Conservation (phyloP, 2,113 vertebrate genomes). For the Pelusios castaneus region DNA sequence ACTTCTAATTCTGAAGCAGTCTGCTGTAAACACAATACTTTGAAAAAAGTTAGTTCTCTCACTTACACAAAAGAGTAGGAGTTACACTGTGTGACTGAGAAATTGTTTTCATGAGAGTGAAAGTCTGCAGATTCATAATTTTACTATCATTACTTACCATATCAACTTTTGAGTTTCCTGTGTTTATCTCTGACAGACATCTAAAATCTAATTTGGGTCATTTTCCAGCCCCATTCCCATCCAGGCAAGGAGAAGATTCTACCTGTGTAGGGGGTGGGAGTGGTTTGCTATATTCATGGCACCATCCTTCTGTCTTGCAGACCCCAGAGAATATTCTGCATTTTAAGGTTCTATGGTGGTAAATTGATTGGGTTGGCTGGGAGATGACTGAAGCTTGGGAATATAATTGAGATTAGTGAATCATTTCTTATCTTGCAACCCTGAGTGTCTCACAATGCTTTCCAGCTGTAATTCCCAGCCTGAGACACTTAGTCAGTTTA, state of each 20-base stretch:
- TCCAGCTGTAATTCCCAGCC: neutral
- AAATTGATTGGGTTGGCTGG: too few species aligned
- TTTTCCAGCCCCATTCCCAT: neutral
- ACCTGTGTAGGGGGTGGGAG: neutral
- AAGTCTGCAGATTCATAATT: neutral
- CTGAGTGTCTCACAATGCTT: neutral
- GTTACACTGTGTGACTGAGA: neutral
- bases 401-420: too few species aligned
- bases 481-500: neutral
- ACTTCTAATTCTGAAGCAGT: conserved; percentile 41
- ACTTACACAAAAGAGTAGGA: neutral
- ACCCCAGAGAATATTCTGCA: neutral
- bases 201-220: neutral
- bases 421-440: neutral
- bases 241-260: neutral
- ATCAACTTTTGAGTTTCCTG: neutral
- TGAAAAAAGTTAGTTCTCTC: conserved; percentile 33
- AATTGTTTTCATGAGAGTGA: neutral
- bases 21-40: conserved; percentile 37
- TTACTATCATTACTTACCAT: neutral
- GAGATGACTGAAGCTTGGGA: too few species aligned
- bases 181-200: neutral
- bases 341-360: neutral
- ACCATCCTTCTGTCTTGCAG: neutral
- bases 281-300: neutral